Conservation (phyloP, 2,113 vertebrate genomes). For the Panthera leo region DNA sequence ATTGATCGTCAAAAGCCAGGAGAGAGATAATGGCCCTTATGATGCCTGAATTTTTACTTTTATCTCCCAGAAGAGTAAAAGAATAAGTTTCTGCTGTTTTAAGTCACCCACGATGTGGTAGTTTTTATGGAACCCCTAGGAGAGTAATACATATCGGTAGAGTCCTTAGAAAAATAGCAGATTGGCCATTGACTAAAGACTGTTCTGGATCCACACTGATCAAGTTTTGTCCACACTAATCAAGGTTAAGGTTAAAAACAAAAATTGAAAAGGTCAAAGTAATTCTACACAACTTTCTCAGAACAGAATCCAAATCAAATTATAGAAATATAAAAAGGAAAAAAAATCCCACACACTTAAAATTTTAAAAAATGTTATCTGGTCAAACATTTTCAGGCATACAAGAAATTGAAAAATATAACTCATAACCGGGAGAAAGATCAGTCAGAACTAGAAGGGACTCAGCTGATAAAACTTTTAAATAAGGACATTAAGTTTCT, state of each 20-base stretch:
- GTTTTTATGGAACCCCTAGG: neutral
- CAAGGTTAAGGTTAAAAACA: neutral
- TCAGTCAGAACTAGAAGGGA: neutral
- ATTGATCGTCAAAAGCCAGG: neutral
- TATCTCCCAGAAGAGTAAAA: neutral
- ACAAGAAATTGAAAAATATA: neutral
- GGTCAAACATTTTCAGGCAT: neutral
- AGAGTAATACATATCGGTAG: neutral
- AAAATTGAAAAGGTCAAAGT: neutral
- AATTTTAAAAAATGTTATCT: neutral
- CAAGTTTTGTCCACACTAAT: neutral
- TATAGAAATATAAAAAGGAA: neutral
- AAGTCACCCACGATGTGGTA: neutral
- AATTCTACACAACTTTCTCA: neutral
- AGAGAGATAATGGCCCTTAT: neutral
- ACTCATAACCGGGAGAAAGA: neutral
- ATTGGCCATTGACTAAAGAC: conserved; percentile 19
- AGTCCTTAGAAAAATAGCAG: neutral
- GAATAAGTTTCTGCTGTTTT: neutral
- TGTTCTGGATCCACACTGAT: neutral
- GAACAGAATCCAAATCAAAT: neutral
- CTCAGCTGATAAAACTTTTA: neutral
- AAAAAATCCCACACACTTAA: neutral
- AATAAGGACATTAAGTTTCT: neutral
- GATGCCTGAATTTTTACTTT: neutral